These are phyloP conservation scores for Chromoteleia sp. DNA, from an alignment of 2,888 invertebrate species.

Conservation along the genomic window DNA sequence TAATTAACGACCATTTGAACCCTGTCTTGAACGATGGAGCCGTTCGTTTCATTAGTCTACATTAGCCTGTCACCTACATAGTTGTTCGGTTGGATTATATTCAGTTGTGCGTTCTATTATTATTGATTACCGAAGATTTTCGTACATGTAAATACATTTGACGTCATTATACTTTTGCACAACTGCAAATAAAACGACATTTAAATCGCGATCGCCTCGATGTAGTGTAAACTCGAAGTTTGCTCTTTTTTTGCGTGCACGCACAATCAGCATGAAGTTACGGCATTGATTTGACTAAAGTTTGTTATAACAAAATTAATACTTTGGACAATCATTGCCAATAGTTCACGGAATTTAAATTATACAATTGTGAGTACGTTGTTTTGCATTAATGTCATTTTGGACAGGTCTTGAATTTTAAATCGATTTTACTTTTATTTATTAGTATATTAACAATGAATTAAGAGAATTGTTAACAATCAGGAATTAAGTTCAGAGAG, in stretches of 20 bases:
- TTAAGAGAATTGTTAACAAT: too few relatives aligned
- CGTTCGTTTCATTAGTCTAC: conserved; percentile 19
- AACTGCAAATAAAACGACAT: background rate
- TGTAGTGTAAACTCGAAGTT: conserved; percentile 3
- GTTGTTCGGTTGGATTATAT: background rate
- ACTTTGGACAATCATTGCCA: too few relatives aligned
- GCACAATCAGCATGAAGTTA: conserved; percentile 9
- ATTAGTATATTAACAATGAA: too few relatives aligned
- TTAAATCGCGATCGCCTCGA: background rate
- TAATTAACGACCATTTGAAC: background rate
- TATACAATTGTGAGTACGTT: too few relatives aligned
- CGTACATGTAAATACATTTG: background rate
- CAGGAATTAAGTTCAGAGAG: too few relatives aligned
- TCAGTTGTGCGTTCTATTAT: background rate
- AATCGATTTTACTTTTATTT: too few relatives aligned
- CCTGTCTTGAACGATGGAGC: background rate
- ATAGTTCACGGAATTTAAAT: too few relatives aligned
- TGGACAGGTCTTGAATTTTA: too few relatives aligned
- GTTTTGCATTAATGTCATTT: too few relatives aligned
- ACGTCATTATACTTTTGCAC: background rate
- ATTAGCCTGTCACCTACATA: conserved; percentile 21
- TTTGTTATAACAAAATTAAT: background rate
- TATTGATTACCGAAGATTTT: conserved; percentile 14
- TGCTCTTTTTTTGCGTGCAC: conserved; percentile 11
- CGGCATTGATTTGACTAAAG: conserved; percentile 17